phyloP scores from a whole-genome alignment of 2,888 invertebrate genomes.

The Rhingia rostrata region DNA sequence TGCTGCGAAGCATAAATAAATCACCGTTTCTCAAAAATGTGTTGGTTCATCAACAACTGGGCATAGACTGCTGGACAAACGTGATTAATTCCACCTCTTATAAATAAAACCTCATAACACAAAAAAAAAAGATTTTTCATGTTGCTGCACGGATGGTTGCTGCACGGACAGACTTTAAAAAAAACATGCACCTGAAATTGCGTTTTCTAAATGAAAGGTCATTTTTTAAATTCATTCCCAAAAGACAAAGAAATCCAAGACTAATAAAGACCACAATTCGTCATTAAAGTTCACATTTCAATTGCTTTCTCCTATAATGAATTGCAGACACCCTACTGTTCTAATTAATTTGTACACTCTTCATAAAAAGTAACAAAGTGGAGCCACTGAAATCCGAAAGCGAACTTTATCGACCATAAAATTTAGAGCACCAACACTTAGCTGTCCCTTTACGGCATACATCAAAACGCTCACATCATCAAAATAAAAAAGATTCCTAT shows the following conservation, averaged over 20 bases:
- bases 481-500: neutral
- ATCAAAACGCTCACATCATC: constrained; percentile 12
- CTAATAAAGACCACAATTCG: constrained; percentile 13
- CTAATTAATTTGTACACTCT: constrained; percentile 58
- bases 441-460: constrained; percentile 3
- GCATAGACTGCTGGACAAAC: too few species aligned
- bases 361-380: constrained; percentile 11
- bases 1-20: too few species aligned
- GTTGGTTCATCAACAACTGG: too few species aligned
- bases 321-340: constrained; percentile 20
- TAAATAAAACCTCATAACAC: too few species aligned
- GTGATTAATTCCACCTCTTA: too few species aligned
- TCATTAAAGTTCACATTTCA: constrained; percentile 2
- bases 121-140: too few species aligned
- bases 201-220: constrained; percentile 1
- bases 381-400: constrained; percentile 1
- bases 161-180: neutral
- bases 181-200: constrained; percentile 4
- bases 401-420: constrained; percentile 69
- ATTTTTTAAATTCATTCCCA: constrained; percentile 22
- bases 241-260: constrained; percentile 35
- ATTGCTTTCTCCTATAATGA: constrained; percentile 4
- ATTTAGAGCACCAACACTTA: constrained; percentile 46
- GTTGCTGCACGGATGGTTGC: neutral
- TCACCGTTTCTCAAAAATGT: too few species aligned